Conservation (phyloP, 1,140 invertebrate genomes). For the Leptinotarsa texana region DNA sequence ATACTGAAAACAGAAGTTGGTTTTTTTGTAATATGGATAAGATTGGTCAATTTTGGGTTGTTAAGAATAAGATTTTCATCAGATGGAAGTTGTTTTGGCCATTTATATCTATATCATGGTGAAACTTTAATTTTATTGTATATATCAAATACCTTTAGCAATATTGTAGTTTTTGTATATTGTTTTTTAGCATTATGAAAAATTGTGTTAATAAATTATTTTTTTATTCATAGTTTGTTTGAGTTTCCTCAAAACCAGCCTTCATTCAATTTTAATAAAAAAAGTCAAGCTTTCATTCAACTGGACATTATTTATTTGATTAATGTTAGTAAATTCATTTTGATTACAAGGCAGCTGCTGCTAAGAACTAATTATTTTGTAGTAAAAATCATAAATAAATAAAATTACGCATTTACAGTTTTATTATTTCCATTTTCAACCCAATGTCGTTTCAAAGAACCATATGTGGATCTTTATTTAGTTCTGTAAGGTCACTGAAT, state of each 20-base stretch:
- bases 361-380: slow-evolving; percentile 20
- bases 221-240: slow-evolving; percentile 18
- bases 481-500: slow-evolving; percentile 9
- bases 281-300: too few relatives aligned
- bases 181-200: slow-evolving; percentile 22
- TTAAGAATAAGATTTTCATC: too few relatives aligned
- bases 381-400: slow-evolving; percentile 15
- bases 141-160: not conserved
- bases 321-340: not conserved
- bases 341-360: slow-evolving; percentile 13
- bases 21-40: slow-evolving; percentile 16
- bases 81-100: too few relatives aligned
- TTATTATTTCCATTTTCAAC: slow-evolving; percentile 38
- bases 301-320: not conserved
- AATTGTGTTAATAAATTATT: slow-evolving; percentile 27
- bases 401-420: slow-evolving; percentile 19
- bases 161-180: slow-evolving; percentile 26
- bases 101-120: slow-evolving; percentile 7
- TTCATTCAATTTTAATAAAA: not conserved
- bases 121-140: slow-evolving; percentile 11
- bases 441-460: slow-evolving; percentile 29
- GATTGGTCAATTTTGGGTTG: slow-evolving; percentile 15
- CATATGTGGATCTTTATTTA: slow-evolving; percentile 33
- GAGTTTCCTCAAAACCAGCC: slow-evolving; percentile 4
- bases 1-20: slow-evolving; percentile 12